Base-by-base conservation (phyloP, 1,140 invertebrate species). In the Pseudobourletiella spinata region DNA sequence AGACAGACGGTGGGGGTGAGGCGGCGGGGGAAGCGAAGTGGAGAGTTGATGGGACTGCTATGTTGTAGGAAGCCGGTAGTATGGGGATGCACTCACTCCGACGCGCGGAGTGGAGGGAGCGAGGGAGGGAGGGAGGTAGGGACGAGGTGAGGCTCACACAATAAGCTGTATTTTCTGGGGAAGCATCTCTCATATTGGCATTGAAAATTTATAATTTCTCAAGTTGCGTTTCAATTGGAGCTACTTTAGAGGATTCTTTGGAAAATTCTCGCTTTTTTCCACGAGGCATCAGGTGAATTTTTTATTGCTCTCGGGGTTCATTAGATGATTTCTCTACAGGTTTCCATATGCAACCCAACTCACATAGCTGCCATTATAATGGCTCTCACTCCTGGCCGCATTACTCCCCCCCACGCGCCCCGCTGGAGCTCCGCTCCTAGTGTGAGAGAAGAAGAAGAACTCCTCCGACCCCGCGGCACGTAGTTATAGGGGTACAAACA, bases 321-420 rank as follows among this genome's bases (percentile, higher is more conserved):
- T 69, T 69, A 69, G 63, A 61, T 69, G 67, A 69, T 69, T 69
- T 69, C 67, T 66, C 67, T 58, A 66, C 67, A 59, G 67, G 66
- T 68, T 68, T 65, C 35, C 56, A 58, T 58, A 58, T 29, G 26
- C 42, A 46, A 18, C 2, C 43, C 22, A 20, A 43, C 18, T 24
- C 22, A 46, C 39, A 26, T n/a, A 26, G 24, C 18, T 32, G 46
- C 56, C n/a, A 57, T 42, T 8, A 28, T 39, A 56, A 30, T 35
- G 30, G 30, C 55, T 57, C n/a, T n/a, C n/a, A n/a, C 42, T 43
- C 24, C 28, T 32, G 44, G 28, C 44, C 26, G 51, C 46, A 59
- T 50, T 59, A 55, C 52, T 32, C 52, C 22, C 15, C 52, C 52
- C 52, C 29, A 18, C 52, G 18, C n/a, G n/a, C n/a, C n/a, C n/a